Evolutionary conservation across 2,797 vertebrate species (phyloP), one percentile per base, ranked within the genome.

Genomic region (Gadopsis marmoratus): DNA sequence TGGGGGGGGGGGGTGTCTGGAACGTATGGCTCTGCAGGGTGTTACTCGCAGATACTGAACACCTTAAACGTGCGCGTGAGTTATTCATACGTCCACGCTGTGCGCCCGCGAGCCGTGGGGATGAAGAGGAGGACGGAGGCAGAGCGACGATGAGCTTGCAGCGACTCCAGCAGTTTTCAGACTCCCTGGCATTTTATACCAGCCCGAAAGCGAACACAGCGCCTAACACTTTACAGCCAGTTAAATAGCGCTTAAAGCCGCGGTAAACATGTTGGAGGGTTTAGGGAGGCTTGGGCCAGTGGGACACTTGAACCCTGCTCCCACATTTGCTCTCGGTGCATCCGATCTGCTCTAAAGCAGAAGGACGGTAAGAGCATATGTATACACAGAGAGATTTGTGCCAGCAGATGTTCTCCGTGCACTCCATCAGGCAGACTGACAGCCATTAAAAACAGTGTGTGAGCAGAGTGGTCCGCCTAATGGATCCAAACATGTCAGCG

Each of bases 11-110:
- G 83, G 87, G 85, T 39, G 80, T 83, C 75, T 85, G 69, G 76
- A 90, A 88, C 81, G 92, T 93, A 90, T 89, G 92, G 91, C 91
- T 92, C 88, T 91, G 93, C 79, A 87, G 95, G 94, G 91, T 96
- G 96, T 96, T 97, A 97, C 97, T 92, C 94, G 90, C 96, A 96
- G 97, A 97, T 95, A 97, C 97, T 88, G 90, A 95, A 94, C 93
- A 94, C 94, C 95, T 94, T 92, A 93, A 95, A 92, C 86, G 93
- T 94, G 92, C 81, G 85, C 86, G 93, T 88, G 91, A 96, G 94
- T 95, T 96, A 95, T 95, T 96, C 95, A 92, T 95, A 94, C 91
- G 78, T 83, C 95, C 94, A 92, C 90, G 94, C 95, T 95, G 71
- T 85, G 73, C 96, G 71, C 45, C 48, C 41, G 50, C 94, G 94